Conservation (phyloP, 2,113 vertebrate genomes). For the Poicephalus gulielmi region DNA sequence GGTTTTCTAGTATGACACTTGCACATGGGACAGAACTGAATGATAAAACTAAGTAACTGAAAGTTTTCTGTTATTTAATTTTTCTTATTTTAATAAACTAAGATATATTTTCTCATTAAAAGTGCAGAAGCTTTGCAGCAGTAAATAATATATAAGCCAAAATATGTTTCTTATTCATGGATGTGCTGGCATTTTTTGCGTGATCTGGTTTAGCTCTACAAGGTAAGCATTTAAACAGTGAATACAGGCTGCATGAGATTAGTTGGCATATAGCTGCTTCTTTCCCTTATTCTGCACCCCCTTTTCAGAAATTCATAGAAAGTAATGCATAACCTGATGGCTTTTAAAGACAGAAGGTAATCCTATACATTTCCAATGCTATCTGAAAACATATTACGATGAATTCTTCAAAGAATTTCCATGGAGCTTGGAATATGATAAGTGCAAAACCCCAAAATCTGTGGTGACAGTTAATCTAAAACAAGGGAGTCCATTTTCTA, state of each 20-base stretch:
- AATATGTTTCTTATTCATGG: not conserved
- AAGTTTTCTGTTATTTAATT: not conserved
- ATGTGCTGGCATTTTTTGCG: not conserved
- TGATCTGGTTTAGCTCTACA: not conserved
- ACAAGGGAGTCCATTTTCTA: not conserved
- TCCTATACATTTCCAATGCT: not conserved
- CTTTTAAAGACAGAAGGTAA: not conserved
- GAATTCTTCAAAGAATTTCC: not conserved
- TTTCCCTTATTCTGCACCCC: not conserved
- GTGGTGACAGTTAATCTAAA: not conserved
- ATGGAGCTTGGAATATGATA: not conserved
- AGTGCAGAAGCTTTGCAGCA: not conserved
- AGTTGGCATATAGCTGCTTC: not conserved
- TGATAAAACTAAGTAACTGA: not conserved
- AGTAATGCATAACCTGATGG: not conserved
- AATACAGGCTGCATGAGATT: not conserved
- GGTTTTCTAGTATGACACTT: not conserved
- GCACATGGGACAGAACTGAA: not conserved
- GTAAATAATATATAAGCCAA: not conserved
- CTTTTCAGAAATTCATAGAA: not conserved
- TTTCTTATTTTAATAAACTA: constrained; percentile 9
- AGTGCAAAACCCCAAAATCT: not conserved
- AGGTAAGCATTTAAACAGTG: not conserved
- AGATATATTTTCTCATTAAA: not conserved
- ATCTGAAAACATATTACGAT: not conserved